A percentile compares a stretch with the other conserved stretches of the same genome.
phyloP scores from a whole-genome alignment of 2,888 invertebrate species.

The Ochlodes sylvanus region DNA sequence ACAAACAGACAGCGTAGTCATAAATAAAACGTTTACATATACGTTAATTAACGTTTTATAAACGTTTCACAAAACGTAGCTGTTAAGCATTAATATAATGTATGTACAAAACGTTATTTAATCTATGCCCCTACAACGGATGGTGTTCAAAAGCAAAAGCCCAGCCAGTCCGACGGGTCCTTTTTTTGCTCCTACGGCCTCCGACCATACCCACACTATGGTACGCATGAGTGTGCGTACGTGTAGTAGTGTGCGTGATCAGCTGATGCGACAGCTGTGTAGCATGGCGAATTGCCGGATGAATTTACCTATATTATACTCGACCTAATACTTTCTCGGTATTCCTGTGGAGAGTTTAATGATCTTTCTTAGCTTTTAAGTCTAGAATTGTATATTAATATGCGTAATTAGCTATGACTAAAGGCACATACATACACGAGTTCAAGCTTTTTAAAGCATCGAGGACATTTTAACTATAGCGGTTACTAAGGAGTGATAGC shows the following conservation, averaged over 20 bases:
- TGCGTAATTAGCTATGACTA: too few relatives aligned
- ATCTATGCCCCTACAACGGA: conserved; percentile 51
- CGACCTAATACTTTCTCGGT: conserved; percentile 16
- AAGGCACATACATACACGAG: too few relatives aligned
- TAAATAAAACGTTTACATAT: too few relatives aligned
- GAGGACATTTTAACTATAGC: too few relatives aligned
- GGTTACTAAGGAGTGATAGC: too few relatives aligned
- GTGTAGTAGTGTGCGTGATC: conserved; percentile 61
- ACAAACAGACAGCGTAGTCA: too few relatives aligned
- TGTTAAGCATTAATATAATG: background rate
- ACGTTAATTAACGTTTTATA: too few relatives aligned
- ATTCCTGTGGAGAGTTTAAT: background rate
- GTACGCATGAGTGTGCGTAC: conserved; percentile 39
- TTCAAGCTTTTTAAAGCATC: too few relatives aligned
- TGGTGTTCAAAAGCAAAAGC: conserved; percentile 68
- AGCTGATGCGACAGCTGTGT: conserved; percentile 72
- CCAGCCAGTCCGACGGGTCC: conserved; percentile 68
- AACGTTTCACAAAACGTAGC: too few relatives aligned
- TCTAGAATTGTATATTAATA: too few relatives aligned
- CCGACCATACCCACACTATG: conserved; percentile 49
- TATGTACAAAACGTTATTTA: conserved; percentile 25
- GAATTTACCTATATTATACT: conserved; percentile 33
- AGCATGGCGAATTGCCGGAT: conserved; percentile 58
- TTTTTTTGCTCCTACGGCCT: conserved; percentile 64
- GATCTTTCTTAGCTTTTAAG: background rate